These are phyloP conservation scores for Platycheirus albimanus DNA, from an alignment of 2,888 invertebrate genomes.

Conservation along the genomic window DNA sequence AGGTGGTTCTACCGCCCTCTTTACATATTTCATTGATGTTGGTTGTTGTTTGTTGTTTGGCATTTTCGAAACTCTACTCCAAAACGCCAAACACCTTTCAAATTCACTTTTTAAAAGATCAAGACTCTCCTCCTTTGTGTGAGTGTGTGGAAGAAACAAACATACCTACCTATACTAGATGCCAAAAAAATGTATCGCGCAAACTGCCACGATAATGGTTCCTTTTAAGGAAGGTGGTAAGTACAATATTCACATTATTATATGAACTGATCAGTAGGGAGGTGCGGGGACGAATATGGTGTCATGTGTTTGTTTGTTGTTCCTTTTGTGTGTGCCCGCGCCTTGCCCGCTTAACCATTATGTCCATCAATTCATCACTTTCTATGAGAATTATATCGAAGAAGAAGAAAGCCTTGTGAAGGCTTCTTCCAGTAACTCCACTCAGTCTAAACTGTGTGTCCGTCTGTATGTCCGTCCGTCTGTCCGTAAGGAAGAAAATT, in stretches of 20 bases:
- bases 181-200: conserved; percentile 37
- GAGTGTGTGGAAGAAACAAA: background rate
- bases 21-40: conserved; percentile 37
- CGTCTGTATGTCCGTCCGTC: too few species aligned
- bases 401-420: conserved; percentile 59
- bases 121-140: conserved; percentile 39
- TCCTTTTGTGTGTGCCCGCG: conserved; percentile 30
- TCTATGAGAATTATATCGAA: conserved; percentile 68
- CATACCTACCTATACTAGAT: background rate
- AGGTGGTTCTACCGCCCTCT: conserved; percentile 49
- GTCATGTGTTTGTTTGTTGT: conserved; percentile 36
- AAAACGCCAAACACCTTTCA: conserved; percentile 66
- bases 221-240: conserved; percentile 68
- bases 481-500: conserved; percentile 46
- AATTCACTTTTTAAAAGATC: conserved; percentile 59
- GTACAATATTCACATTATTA: conserved; percentile 21
- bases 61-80: conserved; percentile 37
- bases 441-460: too few species aligned
- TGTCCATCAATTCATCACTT: conserved; percentile 81
- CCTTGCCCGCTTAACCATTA: conserved; percentile 64
- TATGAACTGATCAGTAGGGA: too few species aligned
- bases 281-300: too few species aligned
- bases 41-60: conserved; percentile 23
- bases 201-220: conserved; percentile 34
- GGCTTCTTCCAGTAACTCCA: conserved; percentile 15